Conservation (phyloP, 2,113 vertebrate species). For the Lagopus muta region DNA sequence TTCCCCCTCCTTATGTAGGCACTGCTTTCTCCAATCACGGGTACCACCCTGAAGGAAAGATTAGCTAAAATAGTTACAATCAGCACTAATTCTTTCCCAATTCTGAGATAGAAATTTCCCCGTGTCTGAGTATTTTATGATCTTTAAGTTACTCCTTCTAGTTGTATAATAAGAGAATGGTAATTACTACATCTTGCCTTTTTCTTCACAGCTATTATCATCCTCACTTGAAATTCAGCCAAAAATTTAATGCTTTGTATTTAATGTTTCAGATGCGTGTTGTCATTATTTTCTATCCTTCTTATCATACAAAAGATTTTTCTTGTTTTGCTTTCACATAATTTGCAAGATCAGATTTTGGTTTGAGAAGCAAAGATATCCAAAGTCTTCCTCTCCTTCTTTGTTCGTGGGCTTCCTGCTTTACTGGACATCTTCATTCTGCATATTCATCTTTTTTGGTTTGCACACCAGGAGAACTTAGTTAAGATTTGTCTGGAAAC, state of each 20-base stretch:
- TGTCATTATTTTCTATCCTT: neutral
- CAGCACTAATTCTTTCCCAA: neutral
- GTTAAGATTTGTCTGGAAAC: too few relatives aligned
- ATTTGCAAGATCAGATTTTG: neutral
- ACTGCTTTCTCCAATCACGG: neutral
- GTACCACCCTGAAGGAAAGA: conserved; percentile 29
- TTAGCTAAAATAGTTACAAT: conserved; percentile 18
- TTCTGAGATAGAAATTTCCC: conserved; percentile 12
- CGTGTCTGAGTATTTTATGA: neutral
- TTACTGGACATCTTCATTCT: neutral
- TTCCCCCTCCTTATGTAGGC: neutral
- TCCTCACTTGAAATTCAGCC: neutral
- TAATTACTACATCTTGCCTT: neutral
- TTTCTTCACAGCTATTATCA: neutral
- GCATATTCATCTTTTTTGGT: neutral
- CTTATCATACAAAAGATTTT: neutral
- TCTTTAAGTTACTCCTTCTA: neutral
- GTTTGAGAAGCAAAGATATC: neutral
- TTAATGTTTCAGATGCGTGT: neutral
- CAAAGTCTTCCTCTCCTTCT: neutral
- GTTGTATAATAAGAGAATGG: too few relatives aligned
- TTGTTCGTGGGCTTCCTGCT: neutral
- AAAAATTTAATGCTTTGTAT: neutral
- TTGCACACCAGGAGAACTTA: neutral
- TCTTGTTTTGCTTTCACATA: neutral